Evolutionary conservation across 2,797 vertebrate genomes (phyloP).

Genomic region (Myripristis jacobus): DNA sequence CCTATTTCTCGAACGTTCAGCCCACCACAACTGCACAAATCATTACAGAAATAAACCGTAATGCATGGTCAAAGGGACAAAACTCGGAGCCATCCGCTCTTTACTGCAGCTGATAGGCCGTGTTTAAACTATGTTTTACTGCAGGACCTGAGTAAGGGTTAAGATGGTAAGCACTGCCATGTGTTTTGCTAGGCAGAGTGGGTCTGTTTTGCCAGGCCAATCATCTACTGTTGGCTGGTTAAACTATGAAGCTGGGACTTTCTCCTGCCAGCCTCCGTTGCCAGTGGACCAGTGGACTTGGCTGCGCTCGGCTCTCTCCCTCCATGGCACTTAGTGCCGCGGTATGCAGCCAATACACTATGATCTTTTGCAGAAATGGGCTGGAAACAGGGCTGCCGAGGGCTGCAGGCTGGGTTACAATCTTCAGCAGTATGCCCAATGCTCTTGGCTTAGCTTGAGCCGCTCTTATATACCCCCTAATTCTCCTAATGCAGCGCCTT

Average conservation of each 20-base stretch:
- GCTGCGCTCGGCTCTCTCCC: slow-evolving; percentile 60
- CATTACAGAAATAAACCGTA: background rate
- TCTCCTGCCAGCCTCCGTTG: slow-evolving; percentile 74
- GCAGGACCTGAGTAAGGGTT: slow-evolving; percentile 63
- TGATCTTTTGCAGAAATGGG: slow-evolving; percentile 78
- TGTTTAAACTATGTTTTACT: slow-evolving; percentile 39
- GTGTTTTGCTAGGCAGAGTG: slow-evolving; percentile 76
- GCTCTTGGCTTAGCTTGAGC: slow-evolving; percentile 69
- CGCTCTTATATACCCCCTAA: slow-evolving; percentile 74
- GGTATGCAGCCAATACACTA: slow-evolving; percentile 70
- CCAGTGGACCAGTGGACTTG: slow-evolving; percentile 81
- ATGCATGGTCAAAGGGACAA: slow-evolving; percentile 7
- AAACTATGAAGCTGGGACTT: slow-evolving; percentile 76
- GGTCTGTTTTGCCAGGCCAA: slow-evolving; percentile 76
- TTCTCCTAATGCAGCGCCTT: slow-evolving; percentile 68
- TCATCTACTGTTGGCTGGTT: slow-evolving; percentile 81
- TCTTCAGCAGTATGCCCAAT: slow-evolving; percentile 70
- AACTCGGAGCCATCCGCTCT: background rate
- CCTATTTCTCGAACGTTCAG: background rate
- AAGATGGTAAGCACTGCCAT: slow-evolving; percentile 77
- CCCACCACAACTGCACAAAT: background rate
- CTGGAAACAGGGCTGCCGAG: slow-evolving; percentile 68
- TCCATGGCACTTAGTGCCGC: slow-evolving; percentile 77
- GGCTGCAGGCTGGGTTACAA: slow-evolving; percentile 69
- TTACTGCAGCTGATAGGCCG: background rate